Base-by-base conservation (phyloP, 1,140 invertebrate species). In the Hyles euphorbiae region DNA sequence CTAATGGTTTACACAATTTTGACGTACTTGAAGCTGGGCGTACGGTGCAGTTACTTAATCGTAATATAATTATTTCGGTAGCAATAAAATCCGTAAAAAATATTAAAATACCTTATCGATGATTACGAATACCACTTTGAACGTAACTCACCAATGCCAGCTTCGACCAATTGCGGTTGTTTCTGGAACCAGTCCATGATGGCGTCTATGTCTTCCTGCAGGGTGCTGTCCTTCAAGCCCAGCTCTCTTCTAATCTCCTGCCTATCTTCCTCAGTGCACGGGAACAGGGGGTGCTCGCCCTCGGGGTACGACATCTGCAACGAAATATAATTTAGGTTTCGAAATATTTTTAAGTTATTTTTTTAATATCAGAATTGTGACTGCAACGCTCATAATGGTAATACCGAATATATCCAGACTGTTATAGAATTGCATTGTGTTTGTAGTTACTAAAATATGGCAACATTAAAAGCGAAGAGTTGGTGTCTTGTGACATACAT, bases 151-250 rank as follows among this genome's bases (percentile, higher is more conserved):
- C 81, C 68, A 51, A 83, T 78, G 44, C 76, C 71, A 53, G 77
- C 75, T 52, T 70, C 61, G 12, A 74, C 65, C 8, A 83, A 61
- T 68, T 83, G 81, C 9, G 78, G 73, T 53, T 83, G 71, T 47
- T 75, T 78, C 4, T 75, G 58, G 48, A 74, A 81, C 81, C 81
- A 84, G 9, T 81, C 78, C 40, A 79, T 34, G 5, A 82, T 76
- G 2, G 76, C 65, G 48, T 81, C 79, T 2, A 84, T 67, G 33
- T 81, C 81, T 56, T 81, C 74, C 55, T 82, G 53, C 22, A 82
- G 54, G 3, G 70, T 74, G 34, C 58, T 72, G 4, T 81, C 76
- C 54, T 81, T 81, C 40, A 84, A 22, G 2, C 79, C 81, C 3
- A 76, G 33, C 52, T 81, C 72, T 46, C 70, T 74, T 22, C 70